Percentiles rank a stretch among this genome's conserved stretches.
Conservation (phyloP, 92 coral and sea anemone species). For the Porites rus region DNA sequence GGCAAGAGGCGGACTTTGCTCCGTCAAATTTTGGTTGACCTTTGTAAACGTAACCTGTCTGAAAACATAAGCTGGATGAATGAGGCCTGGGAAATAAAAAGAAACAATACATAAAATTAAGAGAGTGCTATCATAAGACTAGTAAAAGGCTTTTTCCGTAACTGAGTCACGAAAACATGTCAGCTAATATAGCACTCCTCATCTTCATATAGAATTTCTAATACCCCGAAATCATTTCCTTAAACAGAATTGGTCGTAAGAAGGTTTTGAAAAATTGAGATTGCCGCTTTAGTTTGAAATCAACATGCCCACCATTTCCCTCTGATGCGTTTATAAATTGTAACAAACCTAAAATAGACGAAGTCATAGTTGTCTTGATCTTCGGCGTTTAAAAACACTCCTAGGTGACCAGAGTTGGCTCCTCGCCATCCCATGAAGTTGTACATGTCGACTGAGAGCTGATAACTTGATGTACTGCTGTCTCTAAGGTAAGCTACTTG, state of each 20-base stretch:
- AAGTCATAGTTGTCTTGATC: constrained; percentile 72
- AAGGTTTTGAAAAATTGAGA: no score
- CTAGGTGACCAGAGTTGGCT: constrained; percentile 59
- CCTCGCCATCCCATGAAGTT: constrained; percentile 35
- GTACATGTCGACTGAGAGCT: constrained; percentile 31
- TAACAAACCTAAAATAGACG: constrained; percentile 71
- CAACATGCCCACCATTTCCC: not conserved
- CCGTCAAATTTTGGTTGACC: constrained; percentile 50
- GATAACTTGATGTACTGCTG: constrained; percentile 17
- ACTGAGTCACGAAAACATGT: no score
- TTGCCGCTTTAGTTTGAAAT: no score
- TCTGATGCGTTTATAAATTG: no score
- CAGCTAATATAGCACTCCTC: no score
- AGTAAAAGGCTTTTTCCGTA: not conserved
- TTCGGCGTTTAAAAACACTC: constrained; percentile 62
- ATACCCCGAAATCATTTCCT: no score
- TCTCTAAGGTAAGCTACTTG: constrained; percentile 25
- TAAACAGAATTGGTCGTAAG: no score
- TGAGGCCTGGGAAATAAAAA: constrained; percentile 57
- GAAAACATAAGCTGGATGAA: constrained; percentile 54
- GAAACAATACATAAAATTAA: not conserved
- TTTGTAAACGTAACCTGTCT: no score
- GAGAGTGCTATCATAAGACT: no score
- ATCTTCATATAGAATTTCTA: no score
- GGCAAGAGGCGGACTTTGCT: constrained; percentile 40